These are phyloP conservation scores for Scomber japonicus DNA, from an alignment of 2,113 vertebrate genomes.

Conservation along the genomic window DNA sequence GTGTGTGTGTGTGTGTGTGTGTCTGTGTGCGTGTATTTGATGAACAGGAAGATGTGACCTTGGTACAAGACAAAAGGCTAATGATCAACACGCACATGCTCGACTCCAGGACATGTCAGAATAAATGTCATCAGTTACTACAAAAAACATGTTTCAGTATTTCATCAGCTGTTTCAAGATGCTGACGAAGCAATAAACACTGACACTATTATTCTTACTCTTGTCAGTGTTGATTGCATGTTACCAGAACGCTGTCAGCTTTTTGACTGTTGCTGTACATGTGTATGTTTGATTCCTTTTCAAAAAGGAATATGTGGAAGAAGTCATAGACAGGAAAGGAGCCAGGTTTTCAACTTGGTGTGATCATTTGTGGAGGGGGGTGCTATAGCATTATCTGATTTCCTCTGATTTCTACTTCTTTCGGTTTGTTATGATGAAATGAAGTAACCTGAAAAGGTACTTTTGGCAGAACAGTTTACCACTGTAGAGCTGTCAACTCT, in stretches of 20 bases:
- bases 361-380: background rate
- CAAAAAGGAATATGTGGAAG: background rate
- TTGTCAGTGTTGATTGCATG: background rate
- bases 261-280: too few relatives aligned
- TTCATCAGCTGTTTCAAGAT: background rate
- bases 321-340: background rate
- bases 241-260: background rate
- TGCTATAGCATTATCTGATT: too few relatives aligned
- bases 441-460: too few relatives aligned
- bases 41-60: constrained; percentile 3
- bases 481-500: too few relatives aligned
- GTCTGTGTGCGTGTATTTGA: constrained; percentile 1
- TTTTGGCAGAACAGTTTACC: too few relatives aligned
- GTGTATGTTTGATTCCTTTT: background rate
- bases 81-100: background rate
- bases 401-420: too few relatives aligned
- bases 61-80: background rate
- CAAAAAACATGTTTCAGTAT: background rate
- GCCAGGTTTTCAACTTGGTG: background rate
- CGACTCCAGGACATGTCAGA: too few relatives aligned
- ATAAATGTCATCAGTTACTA: background rate
- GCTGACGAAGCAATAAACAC: background rate
- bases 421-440: too few relatives aligned
- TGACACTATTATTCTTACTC: background rate
- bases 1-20: too few relatives aligned